A percentile compares a stretch with the other conserved stretches of the same genome.
phyloP scores from a whole-genome alignment of 2,113 vertebrate species.

The Emydura subglobosa region DNA sequence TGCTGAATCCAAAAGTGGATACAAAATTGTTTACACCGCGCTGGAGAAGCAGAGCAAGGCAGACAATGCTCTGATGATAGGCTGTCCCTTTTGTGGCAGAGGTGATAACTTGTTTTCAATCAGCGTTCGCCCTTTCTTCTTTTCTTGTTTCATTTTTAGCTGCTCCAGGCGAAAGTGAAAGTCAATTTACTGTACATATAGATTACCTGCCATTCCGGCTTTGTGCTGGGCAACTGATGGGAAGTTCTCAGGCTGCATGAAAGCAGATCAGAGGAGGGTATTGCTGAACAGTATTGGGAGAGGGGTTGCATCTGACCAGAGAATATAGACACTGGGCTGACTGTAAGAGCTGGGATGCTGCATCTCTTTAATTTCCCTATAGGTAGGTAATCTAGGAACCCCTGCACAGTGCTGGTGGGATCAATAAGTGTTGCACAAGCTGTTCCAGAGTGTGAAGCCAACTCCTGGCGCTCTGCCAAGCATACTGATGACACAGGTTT shows the following conservation, averaged over 20 bases:
- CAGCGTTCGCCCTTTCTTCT: constrained; percentile 31
- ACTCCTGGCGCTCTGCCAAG: background rate
- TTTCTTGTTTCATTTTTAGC: constrained; percentile 32
- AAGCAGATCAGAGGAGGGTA: background rate
- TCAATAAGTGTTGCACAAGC: accelerated
- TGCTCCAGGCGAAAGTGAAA: constrained; percentile 37
- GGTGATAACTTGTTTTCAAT: constrained; percentile 53
- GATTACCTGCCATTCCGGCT: background rate
- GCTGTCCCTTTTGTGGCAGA: constrained; percentile 17
- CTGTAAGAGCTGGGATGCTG: background rate
- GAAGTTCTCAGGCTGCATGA: background rate
- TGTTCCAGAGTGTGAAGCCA: background rate
- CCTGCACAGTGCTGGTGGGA: background rate
- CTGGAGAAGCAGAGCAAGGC: background rate
- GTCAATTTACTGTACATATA: constrained; percentile 42
- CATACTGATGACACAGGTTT: background rate
- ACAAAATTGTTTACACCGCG: constrained; percentile 1
- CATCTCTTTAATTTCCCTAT: accelerated
- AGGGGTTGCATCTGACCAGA: accelerated
- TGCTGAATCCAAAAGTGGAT: background rate
- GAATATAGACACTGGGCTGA: accelerated
- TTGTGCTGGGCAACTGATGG: background rate
- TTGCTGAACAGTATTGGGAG: background rate
- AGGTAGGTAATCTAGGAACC: background rate
- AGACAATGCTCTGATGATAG: constrained; percentile 36